A percentile compares a stretch with the other conserved stretches of the same genome.
Evolutionary conservation across 2,113 vertebrate species (phyloP).

Genomic region (Jacana jacana): DNA sequence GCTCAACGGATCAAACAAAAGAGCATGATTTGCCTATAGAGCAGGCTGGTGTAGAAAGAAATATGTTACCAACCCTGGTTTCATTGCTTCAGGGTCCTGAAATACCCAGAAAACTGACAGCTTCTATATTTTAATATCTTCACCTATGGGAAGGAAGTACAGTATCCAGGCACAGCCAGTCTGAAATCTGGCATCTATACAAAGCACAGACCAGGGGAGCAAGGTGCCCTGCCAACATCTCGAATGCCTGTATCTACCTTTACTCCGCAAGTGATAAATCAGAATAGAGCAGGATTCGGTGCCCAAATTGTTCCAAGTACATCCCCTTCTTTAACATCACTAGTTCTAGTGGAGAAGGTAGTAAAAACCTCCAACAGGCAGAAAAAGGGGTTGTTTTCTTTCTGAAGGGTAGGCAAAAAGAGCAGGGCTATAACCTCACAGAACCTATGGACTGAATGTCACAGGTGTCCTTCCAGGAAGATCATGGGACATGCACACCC

Average conservation of each 20-base stretch:
- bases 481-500: neutral
- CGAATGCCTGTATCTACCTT: neutral
- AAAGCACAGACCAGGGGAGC: neutral
- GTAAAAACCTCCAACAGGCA: neutral
- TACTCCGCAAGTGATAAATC: neutral
- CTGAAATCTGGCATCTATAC: neutral
- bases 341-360: neutral
- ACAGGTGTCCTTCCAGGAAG: neutral
- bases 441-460: neutral
- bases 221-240: neutral
- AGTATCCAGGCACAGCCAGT: neutral
- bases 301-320: neutral
- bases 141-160: neutral
- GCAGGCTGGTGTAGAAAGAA: neutral
- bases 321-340: neutral
- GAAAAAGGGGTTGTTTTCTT: neutral
- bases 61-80: neutral
- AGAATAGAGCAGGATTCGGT: neutral
- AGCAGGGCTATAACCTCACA: neutral
- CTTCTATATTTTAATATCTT: neutral
- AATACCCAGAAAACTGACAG: neutral
- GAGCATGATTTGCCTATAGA: neutral
- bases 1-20: constrained; percentile 2
- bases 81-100: neutral
- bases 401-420: neutral